A percentile compares a stretch with the other conserved stretches of the same genome.
These are phyloP conservation scores for Campoletis sonorensis DNA, from an alignment of 1,140 invertebrate genomes.

Conservation along the genomic window DNA sequence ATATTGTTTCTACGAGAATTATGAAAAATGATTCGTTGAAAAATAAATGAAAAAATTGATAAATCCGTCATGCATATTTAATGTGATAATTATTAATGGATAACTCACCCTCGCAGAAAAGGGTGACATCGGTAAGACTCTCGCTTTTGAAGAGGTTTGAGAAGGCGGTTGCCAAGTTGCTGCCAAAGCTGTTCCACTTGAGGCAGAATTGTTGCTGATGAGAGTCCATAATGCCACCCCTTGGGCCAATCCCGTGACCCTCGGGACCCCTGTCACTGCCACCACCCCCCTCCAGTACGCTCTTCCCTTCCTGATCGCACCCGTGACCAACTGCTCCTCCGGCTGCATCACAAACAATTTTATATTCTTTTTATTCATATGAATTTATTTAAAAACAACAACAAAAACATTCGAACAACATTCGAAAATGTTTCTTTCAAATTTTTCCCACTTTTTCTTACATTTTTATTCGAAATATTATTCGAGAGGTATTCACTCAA, in stretches of 20 bases:
- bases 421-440: too few species aligned
- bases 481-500: too few species aligned
- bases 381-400: not conserved
- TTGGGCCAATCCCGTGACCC: constrained; percentile 68
- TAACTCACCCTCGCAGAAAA: constrained; percentile 91
- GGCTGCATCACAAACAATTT: constrained; percentile 59
- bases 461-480: too few species aligned
- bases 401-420: too few species aligned
- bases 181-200: constrained; percentile 94
- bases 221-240: constrained; percentile 84
- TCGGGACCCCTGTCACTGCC: constrained; percentile 69
- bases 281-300: constrained; percentile 66
- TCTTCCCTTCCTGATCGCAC: constrained; percentile 70
- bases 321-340: constrained; percentile 72
- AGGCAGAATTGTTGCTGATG: constrained; percentile 93
- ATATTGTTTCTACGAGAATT: too few species aligned
- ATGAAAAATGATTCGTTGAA: too few species aligned
- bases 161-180: constrained; percentile 90
- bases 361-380: not conserved
- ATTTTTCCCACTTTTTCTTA: too few species aligned
- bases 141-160: constrained; percentile 93
- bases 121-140: constrained; percentile 91
- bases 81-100: not conserved
- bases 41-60: too few species aligned
- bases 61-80: not conserved